Base-by-base conservation (phyloP, 2,888 invertebrate species). In the Elysia crispata region DNA sequence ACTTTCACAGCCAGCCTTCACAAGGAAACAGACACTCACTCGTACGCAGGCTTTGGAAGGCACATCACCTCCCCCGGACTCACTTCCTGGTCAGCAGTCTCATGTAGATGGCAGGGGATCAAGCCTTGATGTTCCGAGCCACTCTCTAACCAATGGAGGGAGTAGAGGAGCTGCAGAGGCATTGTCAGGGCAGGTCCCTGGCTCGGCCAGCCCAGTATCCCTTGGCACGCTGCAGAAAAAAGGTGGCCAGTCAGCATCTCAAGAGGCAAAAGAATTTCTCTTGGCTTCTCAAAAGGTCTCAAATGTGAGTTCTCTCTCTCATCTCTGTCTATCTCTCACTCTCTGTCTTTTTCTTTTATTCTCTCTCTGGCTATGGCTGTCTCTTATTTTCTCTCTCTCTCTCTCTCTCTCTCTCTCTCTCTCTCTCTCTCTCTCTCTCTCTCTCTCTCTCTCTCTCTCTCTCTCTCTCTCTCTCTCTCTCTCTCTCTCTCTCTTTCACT, bases 221-320 rank as follows among this genome's bases (percentile, higher is more conserved):
- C 33, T 25, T 13, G 20, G 28, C 1, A 31, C 20, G 20, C 31
- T 25, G 15, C 50, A 64, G 25, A 74, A 64, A 15, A 62, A 72
- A 25, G 25, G 60, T 6, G 54, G 60, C 49, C 33, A 25, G n/a
- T 23, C 41, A 8, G 30, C 50, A 23, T 64, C 79, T 11, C 57
- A 79, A 41, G 74, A 79, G n/a, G 79, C 79, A 28, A 79, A 79
- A 30, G 79, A 79, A n/a, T 79, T 54, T n/a, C 69, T 79, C 15
- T 25, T 66, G n/a, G 54, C 75, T 20, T 76, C 76, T 8, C 80
- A 80, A 57, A 76, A 75, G 25, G 49, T 80, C 30, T 80, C 80
- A 1, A 80, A 62, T 62, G 80, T 80, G 54, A 80, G 80, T 60
- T 70, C 5, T 66, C 8, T 8, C 15, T 5, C 20, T 20, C 54